Evolutionary conservation across 2,113 vertebrate species (phyloP).

Genomic region (Syngnathoides biaculeatus): DNA sequence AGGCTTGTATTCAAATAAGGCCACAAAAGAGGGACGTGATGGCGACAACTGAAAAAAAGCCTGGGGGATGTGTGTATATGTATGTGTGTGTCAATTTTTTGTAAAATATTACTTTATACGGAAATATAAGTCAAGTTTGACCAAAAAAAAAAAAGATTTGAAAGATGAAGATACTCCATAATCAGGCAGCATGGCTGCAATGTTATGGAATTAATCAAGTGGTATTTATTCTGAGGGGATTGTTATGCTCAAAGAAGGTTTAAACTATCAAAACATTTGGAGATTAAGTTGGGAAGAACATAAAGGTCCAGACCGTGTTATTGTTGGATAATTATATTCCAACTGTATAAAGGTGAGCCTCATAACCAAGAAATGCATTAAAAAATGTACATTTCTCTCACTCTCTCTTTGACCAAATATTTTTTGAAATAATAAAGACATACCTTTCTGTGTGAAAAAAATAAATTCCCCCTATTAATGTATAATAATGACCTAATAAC

Average conservation of each 20-base stretch:
- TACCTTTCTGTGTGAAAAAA: too few relatives aligned
- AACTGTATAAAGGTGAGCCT: background rate
- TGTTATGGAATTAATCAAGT: constrained; percentile 41
- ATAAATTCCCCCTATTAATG: too few relatives aligned
- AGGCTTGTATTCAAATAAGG: constrained; percentile 79
- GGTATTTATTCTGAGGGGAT: constrained; percentile 46
- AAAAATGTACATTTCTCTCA: too few relatives aligned
- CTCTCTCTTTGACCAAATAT: too few relatives aligned
- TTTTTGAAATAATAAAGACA: too few relatives aligned
- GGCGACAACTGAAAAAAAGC: constrained; percentile 59
- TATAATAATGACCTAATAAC: too few relatives aligned
- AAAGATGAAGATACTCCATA: constrained; percentile 33
- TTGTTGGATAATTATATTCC: constrained; percentile 30
- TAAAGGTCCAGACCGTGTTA: constrained; percentile 15
- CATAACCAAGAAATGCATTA: too few relatives aligned
- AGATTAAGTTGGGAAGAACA: constrained; percentile 16
- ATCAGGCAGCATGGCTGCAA: constrained; percentile 45
- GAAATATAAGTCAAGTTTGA: constrained; percentile 1
- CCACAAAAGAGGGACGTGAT: constrained; percentile 65
- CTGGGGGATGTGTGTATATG: constrained; percentile 53
- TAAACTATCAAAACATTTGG: background rate
- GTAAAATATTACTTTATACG: background rate
- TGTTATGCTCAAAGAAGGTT: too few relatives aligned
- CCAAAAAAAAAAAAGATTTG: too few relatives aligned
- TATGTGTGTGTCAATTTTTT: constrained; percentile 11